A percentile compares a stretch with the other conserved stretches of the same genome.
Conservation (phyloP, 2,888 invertebrate species). For the Sminthurinus aureus region DNA sequence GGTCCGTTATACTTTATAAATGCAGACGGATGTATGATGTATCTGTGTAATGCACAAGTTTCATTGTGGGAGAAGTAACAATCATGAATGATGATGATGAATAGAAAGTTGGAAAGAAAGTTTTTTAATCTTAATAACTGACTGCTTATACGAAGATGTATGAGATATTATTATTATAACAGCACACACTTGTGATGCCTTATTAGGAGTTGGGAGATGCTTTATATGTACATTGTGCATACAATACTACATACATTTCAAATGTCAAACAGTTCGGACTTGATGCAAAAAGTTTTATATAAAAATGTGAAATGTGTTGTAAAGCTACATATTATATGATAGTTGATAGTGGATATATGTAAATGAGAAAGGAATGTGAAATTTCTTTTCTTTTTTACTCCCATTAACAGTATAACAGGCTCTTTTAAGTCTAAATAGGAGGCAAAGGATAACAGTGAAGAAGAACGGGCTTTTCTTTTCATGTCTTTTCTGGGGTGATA, state of each 20-base stretch:
- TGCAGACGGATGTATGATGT: too few relatives aligned
- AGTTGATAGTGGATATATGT: too few relatives aligned
- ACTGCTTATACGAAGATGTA: background rate
- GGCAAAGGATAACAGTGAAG: too few relatives aligned
- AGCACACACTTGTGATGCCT: too few relatives aligned
- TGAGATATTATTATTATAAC: background rate
- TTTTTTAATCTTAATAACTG: background rate
- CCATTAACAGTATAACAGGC: background rate
- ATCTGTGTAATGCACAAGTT: background rate
- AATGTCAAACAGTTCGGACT: background rate
- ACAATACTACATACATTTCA: background rate
- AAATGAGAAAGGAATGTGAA: too few relatives aligned
- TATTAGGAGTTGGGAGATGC: too few relatives aligned
- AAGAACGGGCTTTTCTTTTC: background rate
- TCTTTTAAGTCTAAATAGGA: background rate
- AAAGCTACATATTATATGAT: too few relatives aligned
- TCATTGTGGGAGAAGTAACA: background rate
- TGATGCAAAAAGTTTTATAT: background rate
- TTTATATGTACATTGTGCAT: background rate
- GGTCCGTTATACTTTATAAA: too few relatives aligned
- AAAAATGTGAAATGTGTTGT: too few relatives aligned
- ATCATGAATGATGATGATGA: background rate
- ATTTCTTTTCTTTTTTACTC: background rate
- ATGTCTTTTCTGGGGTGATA: background rate
- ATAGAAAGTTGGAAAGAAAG: background rate